Evolutionary conservation across 2,888 invertebrate species (phyloP).

Genomic region (Lobophora halterata): DNA sequence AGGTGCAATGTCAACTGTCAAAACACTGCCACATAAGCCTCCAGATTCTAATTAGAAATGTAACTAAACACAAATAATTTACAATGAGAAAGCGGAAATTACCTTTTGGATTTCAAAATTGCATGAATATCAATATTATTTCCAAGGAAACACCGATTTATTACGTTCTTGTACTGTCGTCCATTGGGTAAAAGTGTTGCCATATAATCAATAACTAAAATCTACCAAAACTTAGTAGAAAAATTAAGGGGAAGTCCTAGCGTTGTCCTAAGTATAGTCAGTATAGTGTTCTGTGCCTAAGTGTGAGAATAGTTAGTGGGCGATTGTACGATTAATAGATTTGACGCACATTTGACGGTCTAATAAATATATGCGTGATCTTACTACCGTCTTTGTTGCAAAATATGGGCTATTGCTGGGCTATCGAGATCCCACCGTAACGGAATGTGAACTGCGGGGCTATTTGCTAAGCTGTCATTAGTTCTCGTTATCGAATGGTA

Average conservation of each 20-base stretch:
- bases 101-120: constrained; percentile 48
- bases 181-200: constrained; percentile 52
- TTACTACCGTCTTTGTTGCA: too few species aligned
- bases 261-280: too few species aligned
- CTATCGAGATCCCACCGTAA: too few species aligned
- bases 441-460: too few species aligned
- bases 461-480: too few species aligned
- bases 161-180: constrained; percentile 58
- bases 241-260: background rate
- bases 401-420: too few species aligned
- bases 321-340: too few species aligned
- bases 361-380: too few species aligned
- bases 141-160: constrained; percentile 79
- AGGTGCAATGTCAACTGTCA: constrained; percentile 72
- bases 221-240: background rate
- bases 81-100: constrained; percentile 28
- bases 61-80: constrained; percentile 17
- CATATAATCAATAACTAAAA: constrained; percentile 15
- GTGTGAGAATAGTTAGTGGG: too few species aligned
- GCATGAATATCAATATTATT: constrained; percentile 71
- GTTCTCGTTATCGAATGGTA: too few species aligned
- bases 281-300: too few species aligned
- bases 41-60: constrained; percentile 19
- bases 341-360: too few species aligned
- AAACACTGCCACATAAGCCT: constrained; percentile 75